Evolutionary conservation across 2,113 vertebrate genomes (phyloP), one percentile per base, ranked within the genome.

Genomic region (Sylvietta virens): DNA sequence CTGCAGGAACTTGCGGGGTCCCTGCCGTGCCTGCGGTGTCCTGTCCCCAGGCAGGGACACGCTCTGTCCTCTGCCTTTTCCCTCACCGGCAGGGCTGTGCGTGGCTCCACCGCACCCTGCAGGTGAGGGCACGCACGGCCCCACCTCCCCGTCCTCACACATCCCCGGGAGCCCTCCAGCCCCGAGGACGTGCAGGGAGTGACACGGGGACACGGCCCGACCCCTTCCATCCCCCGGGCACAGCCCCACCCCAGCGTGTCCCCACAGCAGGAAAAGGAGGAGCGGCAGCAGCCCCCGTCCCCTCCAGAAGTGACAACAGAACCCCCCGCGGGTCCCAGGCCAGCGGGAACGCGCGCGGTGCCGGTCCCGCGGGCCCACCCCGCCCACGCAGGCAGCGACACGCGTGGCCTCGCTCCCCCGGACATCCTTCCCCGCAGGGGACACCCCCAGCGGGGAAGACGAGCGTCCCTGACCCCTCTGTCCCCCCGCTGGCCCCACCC

Each of bases 161-260:
- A n/a, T 0, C 16, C 5, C 21, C 30, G 24, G 2, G 20, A 26
- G 19, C 22, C 5, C 10, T 9, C 8, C 27, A 42, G 45, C 15
- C 15, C 64, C 35, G 44, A 3, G 8, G 7, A 13, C 11, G 31
- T 2, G 40, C 57, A 9, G 62, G 1, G 50, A 9, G 67, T 4
- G 54, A 81, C 60, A 8, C 0, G 15, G 17, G 21, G 26, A 1
- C 0, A 13, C 0, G 9, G 9, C n/a, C 82, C 14, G 9, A 37
- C 8, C 22, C 11, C 24, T 61, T 47, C 77, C 24, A 23, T 9
- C 1, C 10, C 33, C 22, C 12, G 5, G 4, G 3, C 50, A 8
- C 8, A 8, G 14, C 21, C 37, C 47, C 42, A 7, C 39, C 39
- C 10, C 79, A 3, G 0, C 15, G 8, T 1, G 26, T 5, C 13